Base-by-base conservation (phyloP, 2,888 invertebrate species). In the Cephalotes varians region DNA sequence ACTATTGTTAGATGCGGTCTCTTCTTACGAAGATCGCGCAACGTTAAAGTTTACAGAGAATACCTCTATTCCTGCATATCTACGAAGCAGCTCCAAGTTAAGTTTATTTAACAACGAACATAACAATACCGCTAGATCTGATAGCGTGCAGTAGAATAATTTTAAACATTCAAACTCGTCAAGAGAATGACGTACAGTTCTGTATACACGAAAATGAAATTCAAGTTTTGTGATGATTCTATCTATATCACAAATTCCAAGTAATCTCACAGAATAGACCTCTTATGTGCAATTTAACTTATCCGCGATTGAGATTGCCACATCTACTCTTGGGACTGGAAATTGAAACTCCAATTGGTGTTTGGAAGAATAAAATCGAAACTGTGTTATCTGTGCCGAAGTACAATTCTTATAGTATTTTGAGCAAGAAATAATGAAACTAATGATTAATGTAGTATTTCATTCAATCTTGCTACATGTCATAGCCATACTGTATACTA, bases 281-380 rank as follows among this genome's bases (percentile, higher is more conserved):
- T 77, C 40, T 69, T 77, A 67, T 18, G 18, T 67, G 51, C n/a
- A 67, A 77, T 77, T 77, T 69, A 44, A 69, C 31, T 69, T 54
- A 69, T 54, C 21, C 9, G 9, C 62, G 7, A 74, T 62, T 25
- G 9, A n/a, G 40, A 56, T 40, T 69, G 69, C 6, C n/a, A 28
- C 7, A 15, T 51, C n/a, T 28, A 67, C 40, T 51, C 21, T 25
- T 28, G 28, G 31, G 21, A 31, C 1, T 21, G 10, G 9, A 10
- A 34, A 67, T 28, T 74, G 34, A 64, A 49, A 62, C 25, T 64
- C 3, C 1, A 47, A 47, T 65, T 65, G 3, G 9, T 54, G 10
- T 67, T 25, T 21, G 28, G 28, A 54, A 54, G 21, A 6, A 40
- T 1, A 67, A 40, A 15, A 12, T 37, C 21, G 5, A 51, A 51